phyloP scores from a whole-genome alignment of 2,888 invertebrate genomes.

The Epinotia ramella region DNA sequence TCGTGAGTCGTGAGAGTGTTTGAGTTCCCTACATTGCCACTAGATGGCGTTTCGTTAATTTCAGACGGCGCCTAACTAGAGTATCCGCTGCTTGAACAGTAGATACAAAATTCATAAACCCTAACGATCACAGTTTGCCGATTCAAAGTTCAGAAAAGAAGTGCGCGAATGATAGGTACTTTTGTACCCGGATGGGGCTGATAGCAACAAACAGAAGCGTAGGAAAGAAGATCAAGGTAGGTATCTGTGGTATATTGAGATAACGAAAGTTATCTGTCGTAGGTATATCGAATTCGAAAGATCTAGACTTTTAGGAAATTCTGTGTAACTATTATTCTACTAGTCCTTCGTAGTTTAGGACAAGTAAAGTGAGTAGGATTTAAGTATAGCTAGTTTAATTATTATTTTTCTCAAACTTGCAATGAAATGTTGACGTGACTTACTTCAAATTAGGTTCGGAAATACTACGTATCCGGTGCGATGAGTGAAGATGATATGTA shows the following conservation, averaged over 20 bases:
- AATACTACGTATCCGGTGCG: too few relatives aligned
- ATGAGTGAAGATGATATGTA: too few relatives aligned
- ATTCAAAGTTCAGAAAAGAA: constrained; percentile 1
- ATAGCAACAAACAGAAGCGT: constrained; percentile 39
- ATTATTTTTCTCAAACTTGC: too few relatives aligned
- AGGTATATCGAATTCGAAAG: too few relatives aligned
- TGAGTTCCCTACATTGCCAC: not conserved
- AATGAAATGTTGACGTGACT: too few relatives aligned
- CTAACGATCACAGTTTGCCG: not conserved
- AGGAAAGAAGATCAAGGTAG: not conserved
- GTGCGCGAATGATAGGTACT: not conserved
- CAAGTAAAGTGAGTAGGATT: not conserved
- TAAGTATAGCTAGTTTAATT: not conserved
- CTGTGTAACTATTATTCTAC: not conserved
- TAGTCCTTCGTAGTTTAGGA: not conserved
- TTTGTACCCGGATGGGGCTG: constrained; percentile 22
- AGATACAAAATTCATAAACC: too few relatives aligned
- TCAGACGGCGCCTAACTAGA: not conserved
- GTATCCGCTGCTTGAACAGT: too few relatives aligned
- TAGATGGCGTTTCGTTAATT: not conserved
- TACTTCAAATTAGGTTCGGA: too few relatives aligned
- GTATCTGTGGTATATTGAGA: not conserved
- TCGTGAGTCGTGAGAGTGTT: not conserved
- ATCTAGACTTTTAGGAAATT: not conserved
- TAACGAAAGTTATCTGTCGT: not conserved